Percentiles rank a stretch among this genome's conserved stretches.
phyloP scores from a whole-genome alignment of 2,888 invertebrate genomes.

The Callimorpha dominula region DNA sequence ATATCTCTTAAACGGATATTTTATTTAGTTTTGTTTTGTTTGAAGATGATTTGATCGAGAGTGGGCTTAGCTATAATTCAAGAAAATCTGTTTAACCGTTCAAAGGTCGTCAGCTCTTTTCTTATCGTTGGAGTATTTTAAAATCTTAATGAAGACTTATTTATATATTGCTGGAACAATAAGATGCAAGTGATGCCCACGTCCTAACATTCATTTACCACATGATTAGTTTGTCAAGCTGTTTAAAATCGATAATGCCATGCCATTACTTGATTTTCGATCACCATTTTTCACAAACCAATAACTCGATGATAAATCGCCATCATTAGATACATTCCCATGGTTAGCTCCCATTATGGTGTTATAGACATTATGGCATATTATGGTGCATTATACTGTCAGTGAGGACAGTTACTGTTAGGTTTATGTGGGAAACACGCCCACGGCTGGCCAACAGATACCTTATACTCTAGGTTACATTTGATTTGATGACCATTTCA shows the following conservation, averaged over 20 bases:
- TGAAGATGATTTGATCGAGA: no score
- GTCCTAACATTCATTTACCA: neutral
- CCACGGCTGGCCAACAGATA: conserved; percentile 20
- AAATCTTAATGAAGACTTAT: no score
- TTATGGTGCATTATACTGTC: conserved; percentile 46
- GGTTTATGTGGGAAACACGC: conserved; percentile 50
- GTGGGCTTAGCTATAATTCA: no score
- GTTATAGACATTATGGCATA: conserved; percentile 16
- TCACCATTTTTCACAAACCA: neutral
- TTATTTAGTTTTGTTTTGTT: no score
- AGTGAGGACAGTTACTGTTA: conserved; percentile 20
- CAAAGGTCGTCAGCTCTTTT: no score
- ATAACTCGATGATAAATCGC: conserved; percentile 12
- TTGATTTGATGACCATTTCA: neutral
- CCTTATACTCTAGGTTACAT: conserved; percentile 8
- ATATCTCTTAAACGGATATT: no score
- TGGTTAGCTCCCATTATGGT: conserved; percentile 13
- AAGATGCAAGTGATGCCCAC: no score
- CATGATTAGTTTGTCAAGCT: neutral
- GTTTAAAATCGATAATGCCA: neutral
- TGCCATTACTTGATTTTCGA: neutral
- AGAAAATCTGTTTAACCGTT: no score
- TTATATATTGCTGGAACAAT: no score
- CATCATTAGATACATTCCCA: conserved; percentile 6
- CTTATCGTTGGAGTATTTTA: no score